Conservation (phyloP, 2,888 invertebrate genomes). For the Patella depressa region DNA sequence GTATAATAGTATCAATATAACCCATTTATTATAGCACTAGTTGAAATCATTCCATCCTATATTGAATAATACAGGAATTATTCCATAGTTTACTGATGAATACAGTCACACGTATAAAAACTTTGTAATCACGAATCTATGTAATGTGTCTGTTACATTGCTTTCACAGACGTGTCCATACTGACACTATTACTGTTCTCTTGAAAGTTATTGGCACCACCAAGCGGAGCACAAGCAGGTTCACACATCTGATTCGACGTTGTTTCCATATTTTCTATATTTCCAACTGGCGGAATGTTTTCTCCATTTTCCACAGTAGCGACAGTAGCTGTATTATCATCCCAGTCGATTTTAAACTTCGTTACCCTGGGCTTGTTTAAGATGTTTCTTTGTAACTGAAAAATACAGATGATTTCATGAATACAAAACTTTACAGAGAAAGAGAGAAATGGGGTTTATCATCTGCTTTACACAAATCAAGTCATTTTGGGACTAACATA, state of each 20-base stretch:
- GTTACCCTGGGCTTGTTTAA: conserved; percentile 94
- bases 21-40: too few relatives aligned
- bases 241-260: conserved; percentile 57
- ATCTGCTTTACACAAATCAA: too few relatives aligned
- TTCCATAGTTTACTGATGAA: too few relatives aligned
- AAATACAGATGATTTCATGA: conserved; percentile 1
- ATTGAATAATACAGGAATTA: too few relatives aligned
- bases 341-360: conserved; percentile 98
- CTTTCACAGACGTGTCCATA: conserved; percentile 32
- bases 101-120: too few relatives aligned
- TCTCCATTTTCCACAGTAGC: conserved; percentile 42
- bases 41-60: too few relatives aligned
- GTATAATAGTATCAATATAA: too few relatives aligned
- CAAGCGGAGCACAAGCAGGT: conserved; percentile 19
- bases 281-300: conserved; percentile 53
- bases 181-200: conserved; percentile 35
- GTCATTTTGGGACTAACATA: too few relatives aligned
- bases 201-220: conserved; percentile 29
- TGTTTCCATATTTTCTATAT: conserved; percentile 40
- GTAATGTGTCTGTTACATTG: neutral
- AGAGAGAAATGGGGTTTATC: too few relatives aligned
- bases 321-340: conserved; percentile 56
- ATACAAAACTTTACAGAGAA: neutral
- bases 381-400: conserved; percentile 82
- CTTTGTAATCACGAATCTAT: too few relatives aligned